phyloP scores from a whole-genome alignment of 2,888 invertebrate species.

The Rambutsinella grinnellia region DNA sequence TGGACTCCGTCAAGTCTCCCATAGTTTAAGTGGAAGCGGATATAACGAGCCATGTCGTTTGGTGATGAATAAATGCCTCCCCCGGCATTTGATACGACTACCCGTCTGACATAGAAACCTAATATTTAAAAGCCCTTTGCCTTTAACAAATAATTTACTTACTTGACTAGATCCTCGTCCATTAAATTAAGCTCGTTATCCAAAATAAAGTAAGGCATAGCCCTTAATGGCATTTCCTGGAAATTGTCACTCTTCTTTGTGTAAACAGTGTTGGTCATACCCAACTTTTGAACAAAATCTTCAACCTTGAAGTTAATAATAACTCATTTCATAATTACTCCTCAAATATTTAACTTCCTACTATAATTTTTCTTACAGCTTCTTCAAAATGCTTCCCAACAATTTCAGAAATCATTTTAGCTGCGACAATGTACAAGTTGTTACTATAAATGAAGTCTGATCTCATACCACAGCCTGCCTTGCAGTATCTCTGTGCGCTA shows the following conservation, averaged over 20 bases:
- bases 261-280: conserved; percentile 41
- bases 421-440: too few species aligned
- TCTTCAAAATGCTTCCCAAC: too few species aligned
- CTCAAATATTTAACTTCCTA: too few species aligned
- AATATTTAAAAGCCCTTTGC: too few species aligned
- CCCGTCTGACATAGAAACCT: too few species aligned
- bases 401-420: too few species aligned
- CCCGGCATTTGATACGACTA: conserved; percentile 13
- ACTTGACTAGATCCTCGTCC: conserved; percentile 34
- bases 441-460: too few species aligned
- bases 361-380: too few species aligned
- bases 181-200: not conserved
- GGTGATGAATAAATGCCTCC: conserved; percentile 50
- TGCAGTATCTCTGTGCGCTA: too few species aligned
- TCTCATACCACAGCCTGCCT: too few species aligned
- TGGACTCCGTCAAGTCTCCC: conserved; percentile 46
- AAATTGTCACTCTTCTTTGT: conserved; percentile 1
- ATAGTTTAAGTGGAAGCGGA: conserved; percentile 44
- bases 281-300: conserved; percentile 18
- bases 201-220: conserved; percentile 27
- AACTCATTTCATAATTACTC: too few species aligned
- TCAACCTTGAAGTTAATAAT: too few species aligned
- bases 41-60: conserved; percentile 48
- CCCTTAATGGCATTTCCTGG: conserved; percentile 13
- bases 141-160: not conserved